A percentile compares a stretch with the other conserved stretches of the same genome.
Evolutionary conservation across 2,797 vertebrate species (phyloP).

Genomic region (Phrynocephalus guinanensis): DNA sequence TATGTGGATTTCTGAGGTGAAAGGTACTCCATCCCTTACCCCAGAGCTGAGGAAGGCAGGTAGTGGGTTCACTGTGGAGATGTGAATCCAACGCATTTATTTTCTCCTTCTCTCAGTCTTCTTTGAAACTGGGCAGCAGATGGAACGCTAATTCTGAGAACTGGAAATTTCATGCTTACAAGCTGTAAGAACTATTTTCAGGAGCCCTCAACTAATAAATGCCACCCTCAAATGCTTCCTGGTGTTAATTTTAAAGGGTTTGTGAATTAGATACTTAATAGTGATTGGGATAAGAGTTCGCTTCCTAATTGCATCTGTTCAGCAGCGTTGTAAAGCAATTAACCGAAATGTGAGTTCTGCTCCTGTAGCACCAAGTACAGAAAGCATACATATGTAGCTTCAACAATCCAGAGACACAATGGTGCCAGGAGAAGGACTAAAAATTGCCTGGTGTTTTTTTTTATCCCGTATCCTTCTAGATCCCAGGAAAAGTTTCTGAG

Average conservation of each 20-base stretch:
- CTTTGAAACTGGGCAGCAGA: background rate
- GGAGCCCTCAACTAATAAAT: constrained; percentile 5
- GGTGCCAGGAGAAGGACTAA: constrained; percentile 13
- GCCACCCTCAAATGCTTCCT: constrained; percentile 17
- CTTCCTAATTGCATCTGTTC: constrained; percentile 40
- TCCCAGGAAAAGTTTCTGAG: constrained; percentile 57
- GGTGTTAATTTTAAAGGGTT: background rate
- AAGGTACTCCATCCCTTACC: background rate
- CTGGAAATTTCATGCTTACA: background rate
- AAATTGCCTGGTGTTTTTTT: constrained; percentile 17
- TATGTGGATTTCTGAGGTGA: background rate
- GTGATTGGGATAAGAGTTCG: background rate
- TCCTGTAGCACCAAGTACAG: background rate
- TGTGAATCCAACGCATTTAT: background rate
- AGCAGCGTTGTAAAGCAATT: constrained; percentile 5
- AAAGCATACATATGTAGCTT: background rate
- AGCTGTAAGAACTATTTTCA: constrained; percentile 18
- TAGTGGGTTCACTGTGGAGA: background rate
- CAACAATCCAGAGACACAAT: background rate
- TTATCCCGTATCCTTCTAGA: constrained; percentile 16
- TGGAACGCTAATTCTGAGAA: background rate
- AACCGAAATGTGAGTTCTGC: background rate
- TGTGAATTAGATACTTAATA: constrained; percentile 41
- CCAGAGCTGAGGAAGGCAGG: background rate
- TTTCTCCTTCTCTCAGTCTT: background rate